Base-by-base conservation (phyloP, 1,140 invertebrate species). In the Chrysopa pallens region DNA sequence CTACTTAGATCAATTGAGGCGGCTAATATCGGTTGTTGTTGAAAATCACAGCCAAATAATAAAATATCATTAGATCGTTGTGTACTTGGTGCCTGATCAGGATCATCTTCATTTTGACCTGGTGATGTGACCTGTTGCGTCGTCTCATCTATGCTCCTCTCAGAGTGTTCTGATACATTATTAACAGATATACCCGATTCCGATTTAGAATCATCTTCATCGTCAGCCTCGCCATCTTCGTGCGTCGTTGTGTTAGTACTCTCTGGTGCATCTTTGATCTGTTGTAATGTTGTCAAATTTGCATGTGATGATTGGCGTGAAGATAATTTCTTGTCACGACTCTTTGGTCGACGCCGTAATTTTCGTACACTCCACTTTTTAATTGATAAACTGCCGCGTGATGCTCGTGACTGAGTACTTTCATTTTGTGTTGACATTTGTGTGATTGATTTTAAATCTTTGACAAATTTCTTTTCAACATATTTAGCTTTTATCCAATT, bases 401-500 rank as follows among this genome's bases (percentile, higher is more conserved):
- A 52, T 28, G 47, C 42, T 36, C 56, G 44, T 9, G 48, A 47
- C 17, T 42, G 36, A 3, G 44, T n/a, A n/a, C 17, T 5, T 23
- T 23, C 17, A 23, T 23, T 23, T n/a, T n/a, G n/a, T 11, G 8
- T 2, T 11, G 45, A 44, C 6, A 23, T 14, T 46, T 46, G 40
- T 39, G 50, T 48, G 40, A 58, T 50, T 38, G 52, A 38, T 9
- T 52, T 50, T 11, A 69, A 46, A 23, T 61, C 58, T 42, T 66
- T 69, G 0, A 79, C 70, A 52, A 76, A 79, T 41, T 63, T 64
- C 38, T 64, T 63, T 42, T 79, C 74, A 11, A 84, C 72, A 59
- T 84, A 86, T 52, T 86, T 86, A 0, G 76, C 69, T 54, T 77
- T 80, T 35, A 86, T 84, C 78, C 79, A 86, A 11, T 70, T 62